Evolutionary conservation across 2,113 vertebrate genomes (phyloP).

Genomic region (Peromyscus californicus): DNA sequence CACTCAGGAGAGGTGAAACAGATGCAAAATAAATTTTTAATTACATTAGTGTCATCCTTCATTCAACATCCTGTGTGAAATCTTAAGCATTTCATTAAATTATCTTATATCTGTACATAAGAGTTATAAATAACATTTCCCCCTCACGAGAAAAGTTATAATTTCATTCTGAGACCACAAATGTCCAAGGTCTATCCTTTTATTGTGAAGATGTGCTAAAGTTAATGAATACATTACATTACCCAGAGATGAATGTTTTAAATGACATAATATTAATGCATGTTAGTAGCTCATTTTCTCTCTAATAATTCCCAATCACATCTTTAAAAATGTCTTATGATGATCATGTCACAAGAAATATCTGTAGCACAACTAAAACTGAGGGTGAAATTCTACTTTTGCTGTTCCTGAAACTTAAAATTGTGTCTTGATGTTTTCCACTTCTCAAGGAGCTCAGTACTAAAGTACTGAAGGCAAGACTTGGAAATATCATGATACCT

Average conservation of each 20-base stretch:
- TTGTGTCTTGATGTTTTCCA: background rate
- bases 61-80: slow-evolving; percentile 69
- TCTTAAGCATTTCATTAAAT: slow-evolving; percentile 67
- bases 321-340: background rate
- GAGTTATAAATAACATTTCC: background rate
- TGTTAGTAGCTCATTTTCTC: background rate
- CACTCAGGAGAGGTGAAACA: slow-evolving; percentile 72
- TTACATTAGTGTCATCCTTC: slow-evolving; percentile 45
- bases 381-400: background rate
- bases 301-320: background rate
- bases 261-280: slow-evolving; percentile 18
- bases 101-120: slow-evolving; percentile 41
- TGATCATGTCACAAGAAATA: background rate
- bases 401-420: background rate
- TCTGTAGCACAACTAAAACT: background rate
- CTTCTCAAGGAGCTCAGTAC: background rate
- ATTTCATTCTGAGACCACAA: background rate
- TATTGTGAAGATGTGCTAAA: background rate
- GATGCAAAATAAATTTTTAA: slow-evolving; percentile 74
- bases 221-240: slow-evolving; percentile 28
- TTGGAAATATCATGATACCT: rapidly evolving
- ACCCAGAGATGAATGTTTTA: background rate
- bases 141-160: background rate
- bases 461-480: background rate
- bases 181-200: background rate